Percentiles rank a stretch among this genome's conserved stretches.
phyloP scores from a whole-genome alignment of 2,888 invertebrate genomes.

The Amphimallon solstitiale region DNA sequence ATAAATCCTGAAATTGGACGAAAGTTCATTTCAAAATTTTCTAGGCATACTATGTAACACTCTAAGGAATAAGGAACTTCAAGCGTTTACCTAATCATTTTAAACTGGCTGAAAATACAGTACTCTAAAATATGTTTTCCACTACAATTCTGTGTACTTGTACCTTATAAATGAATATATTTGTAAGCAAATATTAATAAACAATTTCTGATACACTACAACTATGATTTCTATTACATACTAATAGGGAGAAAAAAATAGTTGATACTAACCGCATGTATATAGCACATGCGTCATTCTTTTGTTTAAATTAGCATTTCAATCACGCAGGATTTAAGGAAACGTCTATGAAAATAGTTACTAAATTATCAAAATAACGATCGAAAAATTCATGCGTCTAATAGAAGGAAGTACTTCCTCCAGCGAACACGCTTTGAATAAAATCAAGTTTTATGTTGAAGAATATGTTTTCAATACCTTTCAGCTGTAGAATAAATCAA shows the following conservation, averaged over 20 bases:
- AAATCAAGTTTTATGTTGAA: neutral
- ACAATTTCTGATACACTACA: too few species aligned
- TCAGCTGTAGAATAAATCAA: too few species aligned
- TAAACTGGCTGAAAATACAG: too few species aligned
- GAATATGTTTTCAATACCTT: too few species aligned
- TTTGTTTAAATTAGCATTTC: neutral
- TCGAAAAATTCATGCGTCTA: conserved; percentile 23
- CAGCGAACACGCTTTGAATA: conserved; percentile 28
- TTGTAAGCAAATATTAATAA: too few species aligned
- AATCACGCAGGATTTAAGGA: conserved; percentile 25
- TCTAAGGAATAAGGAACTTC: too few species aligned
- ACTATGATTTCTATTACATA: too few species aligned
- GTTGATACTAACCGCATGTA: neutral
- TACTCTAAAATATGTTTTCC: too few species aligned
- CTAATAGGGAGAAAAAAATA: too few species aligned
- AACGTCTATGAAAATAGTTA: conserved; percentile 21
- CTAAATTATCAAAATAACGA: neutral
- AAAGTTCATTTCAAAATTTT: conserved; percentile 3
- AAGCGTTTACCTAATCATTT: too few species aligned
- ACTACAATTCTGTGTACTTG: neutral
- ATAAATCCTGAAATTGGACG: conserved; percentile 17
- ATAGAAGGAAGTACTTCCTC: conserved; percentile 30
- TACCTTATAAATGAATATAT: neutral
- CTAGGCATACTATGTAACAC: too few species aligned
- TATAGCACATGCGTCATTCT: neutral